Conservation (phyloP, 2,797 vertebrate genomes). For the Psittacula derbiana region DNA sequence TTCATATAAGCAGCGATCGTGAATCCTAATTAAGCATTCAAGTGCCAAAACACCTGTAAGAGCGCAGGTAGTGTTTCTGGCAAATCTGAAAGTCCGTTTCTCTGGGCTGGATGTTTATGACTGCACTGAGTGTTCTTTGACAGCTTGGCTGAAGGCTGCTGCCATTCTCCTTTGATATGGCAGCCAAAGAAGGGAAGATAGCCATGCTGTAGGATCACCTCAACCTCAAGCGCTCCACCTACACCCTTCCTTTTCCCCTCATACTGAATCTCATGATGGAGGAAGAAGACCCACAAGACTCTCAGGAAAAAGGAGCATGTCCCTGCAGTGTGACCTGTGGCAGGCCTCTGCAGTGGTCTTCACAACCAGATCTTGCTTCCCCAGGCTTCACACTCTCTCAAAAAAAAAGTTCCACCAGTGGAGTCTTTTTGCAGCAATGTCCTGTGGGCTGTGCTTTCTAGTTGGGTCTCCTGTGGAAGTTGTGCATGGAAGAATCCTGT, state of each 20-base stretch:
- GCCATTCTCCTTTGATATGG: neutral
- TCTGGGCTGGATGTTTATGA: neutral
- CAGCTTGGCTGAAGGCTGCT: neutral
- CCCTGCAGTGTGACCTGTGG: neutral
- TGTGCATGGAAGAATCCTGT: neutral
- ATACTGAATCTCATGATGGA: neutral
- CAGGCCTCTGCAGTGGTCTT: neutral
- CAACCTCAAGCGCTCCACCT: neutral
- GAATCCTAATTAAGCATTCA: neutral
- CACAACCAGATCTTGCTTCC: neutral
- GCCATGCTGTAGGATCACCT: neutral
- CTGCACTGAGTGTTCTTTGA: neutral
- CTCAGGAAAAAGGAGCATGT: accelerated
- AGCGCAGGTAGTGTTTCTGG: neutral
- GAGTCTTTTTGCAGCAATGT: neutral
- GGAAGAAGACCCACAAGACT: neutral
- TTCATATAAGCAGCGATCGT: neutral
- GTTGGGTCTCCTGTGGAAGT: neutral
- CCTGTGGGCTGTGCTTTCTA: neutral
- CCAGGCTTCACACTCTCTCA: neutral
- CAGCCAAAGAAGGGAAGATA: neutral
- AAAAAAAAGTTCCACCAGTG: neutral
- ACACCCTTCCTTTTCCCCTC: neutral
- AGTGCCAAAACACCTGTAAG: neutral
- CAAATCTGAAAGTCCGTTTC: neutral